Evolutionary conservation across 2,113 vertebrate genomes (phyloP).

Genomic region (Symphodus melops): DNA sequence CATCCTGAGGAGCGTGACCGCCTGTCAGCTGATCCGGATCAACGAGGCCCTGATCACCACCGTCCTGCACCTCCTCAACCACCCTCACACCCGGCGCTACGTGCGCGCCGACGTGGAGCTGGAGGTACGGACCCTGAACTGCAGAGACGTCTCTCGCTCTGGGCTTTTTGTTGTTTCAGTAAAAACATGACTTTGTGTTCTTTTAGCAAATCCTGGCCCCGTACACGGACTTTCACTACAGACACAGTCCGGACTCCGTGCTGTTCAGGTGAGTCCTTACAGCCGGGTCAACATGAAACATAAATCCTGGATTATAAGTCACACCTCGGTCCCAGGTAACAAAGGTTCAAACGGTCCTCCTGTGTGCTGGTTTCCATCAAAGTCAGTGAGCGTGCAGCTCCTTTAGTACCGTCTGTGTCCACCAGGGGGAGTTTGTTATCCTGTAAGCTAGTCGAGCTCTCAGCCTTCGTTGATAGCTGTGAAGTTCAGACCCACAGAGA

Average conservation of each 20-base stretch:
- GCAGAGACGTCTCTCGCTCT: not conserved
- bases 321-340: too few species aligned
- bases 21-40: constrained; percentile 91
- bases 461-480: too few species aligned
- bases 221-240: constrained; percentile 94
- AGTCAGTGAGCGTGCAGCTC: too few species aligned
- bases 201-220: constrained; percentile 90
- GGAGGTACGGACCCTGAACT: constrained; percentile 79
- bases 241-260: constrained; percentile 89
- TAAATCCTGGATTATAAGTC: too few species aligned
- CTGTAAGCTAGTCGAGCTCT: too few species aligned
- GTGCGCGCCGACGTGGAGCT: constrained; percentile 89
- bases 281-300: not conserved
- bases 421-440: too few species aligned
- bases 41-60: constrained; percentile 92
- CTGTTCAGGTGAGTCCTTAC: constrained; percentile 88
- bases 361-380: too few species aligned
- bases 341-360: too few species aligned
- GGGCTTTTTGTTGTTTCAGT: not conserved
- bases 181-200: constrained; percentile 6
- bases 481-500: too few species aligned
- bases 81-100: constrained; percentile 90
- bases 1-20: constrained; percentile 91
- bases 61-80: constrained; percentile 92
- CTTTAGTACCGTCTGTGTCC: too few species aligned